Evolutionary conservation across 2,888 invertebrate species (phyloP), one percentile per base, ranked within the genome.

Genomic region (Scaptomyza tumidula): DNA sequence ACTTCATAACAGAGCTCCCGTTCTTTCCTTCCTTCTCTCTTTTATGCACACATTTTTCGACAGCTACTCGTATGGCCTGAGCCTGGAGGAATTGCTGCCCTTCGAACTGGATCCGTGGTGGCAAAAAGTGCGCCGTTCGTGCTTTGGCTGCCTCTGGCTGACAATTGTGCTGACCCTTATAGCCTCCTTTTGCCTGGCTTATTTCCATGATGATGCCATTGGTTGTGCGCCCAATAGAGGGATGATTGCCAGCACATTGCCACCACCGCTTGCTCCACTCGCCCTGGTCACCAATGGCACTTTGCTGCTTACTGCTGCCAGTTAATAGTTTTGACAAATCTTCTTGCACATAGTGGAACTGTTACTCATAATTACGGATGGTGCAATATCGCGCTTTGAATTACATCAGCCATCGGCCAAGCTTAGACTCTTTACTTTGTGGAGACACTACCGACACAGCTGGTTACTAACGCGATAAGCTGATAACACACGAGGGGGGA

Each of bases 101-200:
- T 91, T 90, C 13, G 90, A 90, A 0, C 88, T 92, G 61, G 92
- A 94, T 72, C 90, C 92, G 0, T 92, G 93, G 78, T 94, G 94
- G 94, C 91, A 93, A 1, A 91, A 92, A 0, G 80, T 93, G 1
- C 92, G 93, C 0, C 91, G 92, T 60, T 89, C 92, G 62, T 85
- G 93, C 24, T 84, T 93, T 70, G 78, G 93, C 35, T 89, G 93
- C 79, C 93, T 94, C 90, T 94, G 94, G 93, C 90, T 93, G 0
- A 80, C 92, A 35, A 89, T 94, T 71, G 90, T 92, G 1, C 89
- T 93, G 86, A 92, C 93, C 78, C 91, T 94, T 0, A 89, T 93
- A 3, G 89, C 93, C 46, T 91, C 93, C 27, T 92, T 93, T 4
- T 89, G 91, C 37, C 88, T 94, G 41, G 87, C 91, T 5, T 87